Evolutionary conservation across 2,888 invertebrate genomes (phyloP).

Genomic region (Proisotoma minuta): DNA sequence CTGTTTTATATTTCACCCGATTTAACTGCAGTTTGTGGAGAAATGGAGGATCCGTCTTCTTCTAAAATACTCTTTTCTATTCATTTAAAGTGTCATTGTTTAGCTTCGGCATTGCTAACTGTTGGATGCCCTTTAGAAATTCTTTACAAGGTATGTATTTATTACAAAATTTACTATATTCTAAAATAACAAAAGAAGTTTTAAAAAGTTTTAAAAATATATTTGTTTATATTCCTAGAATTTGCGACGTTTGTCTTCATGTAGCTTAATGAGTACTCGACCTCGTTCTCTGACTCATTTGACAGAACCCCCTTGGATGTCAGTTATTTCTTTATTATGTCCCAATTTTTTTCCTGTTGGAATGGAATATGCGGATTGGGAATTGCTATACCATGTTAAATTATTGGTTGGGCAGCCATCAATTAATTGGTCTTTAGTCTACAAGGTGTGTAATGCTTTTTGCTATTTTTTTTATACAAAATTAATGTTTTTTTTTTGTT

Average conservation of each 20-base stretch:
- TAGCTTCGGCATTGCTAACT: constrained; percentile 68
- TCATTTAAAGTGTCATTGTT: constrained; percentile 75
- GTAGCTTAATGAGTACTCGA: constrained; percentile 36
- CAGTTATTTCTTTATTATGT: constrained; percentile 33
- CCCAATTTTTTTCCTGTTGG: constrained; percentile 37
- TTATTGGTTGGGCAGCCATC: constrained; percentile 39
- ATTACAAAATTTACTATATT: neutral
- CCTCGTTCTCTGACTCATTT: constrained; percentile 28
- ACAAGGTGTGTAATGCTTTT: constrained; percentile 37
- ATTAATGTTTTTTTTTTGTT: neutral
- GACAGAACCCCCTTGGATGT: constrained; percentile 43
- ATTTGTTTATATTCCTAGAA: constrained; percentile 18
- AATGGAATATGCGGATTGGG: constrained; percentile 35
- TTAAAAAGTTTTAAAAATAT: neutral
- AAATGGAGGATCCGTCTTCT: constrained; percentile 35
- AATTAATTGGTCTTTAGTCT: constrained; percentile 43
- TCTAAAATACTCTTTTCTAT: constrained; percentile 69
- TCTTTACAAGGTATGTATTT: constrained; percentile 63
- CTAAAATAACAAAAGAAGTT: neutral
- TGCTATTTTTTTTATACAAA: neutral
- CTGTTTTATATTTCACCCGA: constrained; percentile 66
- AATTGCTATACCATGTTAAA: constrained; percentile 39
- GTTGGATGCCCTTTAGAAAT: constrained; percentile 70
- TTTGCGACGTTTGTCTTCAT: constrained; percentile 42
- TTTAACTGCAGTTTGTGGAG: constrained; percentile 51